Evolutionary conservation across 2,113 vertebrate genomes (phyloP), one percentile per base, ranked within the genome.

Genomic region (Hydrochoerus hydrochaeris): DNA sequence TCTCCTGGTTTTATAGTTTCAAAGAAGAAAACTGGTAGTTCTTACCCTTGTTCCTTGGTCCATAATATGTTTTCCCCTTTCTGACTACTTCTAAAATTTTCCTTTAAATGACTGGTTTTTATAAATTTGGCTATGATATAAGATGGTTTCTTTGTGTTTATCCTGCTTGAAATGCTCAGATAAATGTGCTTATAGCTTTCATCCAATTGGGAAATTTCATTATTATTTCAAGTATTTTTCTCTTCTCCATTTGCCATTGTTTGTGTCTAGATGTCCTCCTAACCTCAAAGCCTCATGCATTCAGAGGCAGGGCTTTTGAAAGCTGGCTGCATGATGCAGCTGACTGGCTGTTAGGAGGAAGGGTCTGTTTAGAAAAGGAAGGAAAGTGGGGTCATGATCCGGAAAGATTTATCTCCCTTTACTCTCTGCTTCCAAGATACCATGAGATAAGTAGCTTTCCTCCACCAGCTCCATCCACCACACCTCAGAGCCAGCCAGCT

Each of bases 161-260:
- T 85, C 57, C 32, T 75, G 11, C 19, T 58, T 65, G 46, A 81
- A 35, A 10, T 71, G 84, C 28, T 90, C 80, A 69, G 24, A 54
- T 71, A 41, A 54, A 4, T 77, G 49, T 28, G 60, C 17, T 82
- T 78, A 77, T 1, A 69, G n/a, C 69, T 84, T 88, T 88, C 30
- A 84, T 14, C 28, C n/a, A 75, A 58, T 85, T 85, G 81, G 44
- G 44, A 90, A 88, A 46, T 85, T 58, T 89, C 16, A 81, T n/a
- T 17, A 85, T 81, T 65, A 58, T 92, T 85, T 95, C 32, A 95
- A 41, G 62, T 85, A 71, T 85, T 38, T 88, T 89, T 81, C 30
- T 88, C 14, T 91, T 19, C 8, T 73, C 10, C 38, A 44, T 73
- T 75, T 75, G 71, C 26, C 28, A 44, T 44, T 24, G 38, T 44